A percentile compares a stretch with the other conserved stretches of the same genome.
phyloP scores from a whole-genome alignment of 2,888 invertebrate species.

The Fragum whitleyi region DNA sequence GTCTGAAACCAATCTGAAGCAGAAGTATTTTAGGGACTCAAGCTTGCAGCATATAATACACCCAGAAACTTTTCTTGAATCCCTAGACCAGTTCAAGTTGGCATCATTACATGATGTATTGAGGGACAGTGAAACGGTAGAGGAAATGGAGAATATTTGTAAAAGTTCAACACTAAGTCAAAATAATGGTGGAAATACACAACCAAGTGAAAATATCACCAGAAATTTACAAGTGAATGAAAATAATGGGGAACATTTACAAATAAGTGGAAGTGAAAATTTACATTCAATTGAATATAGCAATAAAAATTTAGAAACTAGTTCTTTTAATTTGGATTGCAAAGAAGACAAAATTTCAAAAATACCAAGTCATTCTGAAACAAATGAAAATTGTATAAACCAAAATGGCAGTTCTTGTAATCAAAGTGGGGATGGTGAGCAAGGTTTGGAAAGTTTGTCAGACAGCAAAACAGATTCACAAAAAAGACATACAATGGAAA shows the following conservation, averaged over 20 bases:
- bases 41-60: constrained; percentile 12
- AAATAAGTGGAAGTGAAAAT: too few relatives aligned
- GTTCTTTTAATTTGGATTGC: too few relatives aligned
- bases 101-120: background rate
- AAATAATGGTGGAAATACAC: background rate
- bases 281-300: too few relatives aligned
- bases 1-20: background rate
- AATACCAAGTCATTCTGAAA: background rate
- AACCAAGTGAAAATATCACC: background rate
- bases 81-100: constrained; percentile 2
- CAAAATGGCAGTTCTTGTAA: background rate
- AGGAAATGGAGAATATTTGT: background rate
- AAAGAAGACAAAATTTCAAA: background rate
- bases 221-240: background rate
- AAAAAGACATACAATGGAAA: background rate
- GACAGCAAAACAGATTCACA: too few relatives aligned
- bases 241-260: background rate
- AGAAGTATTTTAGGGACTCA: background rate
- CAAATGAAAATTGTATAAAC: background rate
- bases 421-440: background rate
- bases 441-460: background rate
- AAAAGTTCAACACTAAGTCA: background rate
- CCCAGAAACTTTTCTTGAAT: background rate
- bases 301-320: background rate
- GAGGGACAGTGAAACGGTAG: background rate